Evolutionary conservation across 2,888 invertebrate species (phyloP).

Genomic region (Poecilobothrus nobilitatus): DNA sequence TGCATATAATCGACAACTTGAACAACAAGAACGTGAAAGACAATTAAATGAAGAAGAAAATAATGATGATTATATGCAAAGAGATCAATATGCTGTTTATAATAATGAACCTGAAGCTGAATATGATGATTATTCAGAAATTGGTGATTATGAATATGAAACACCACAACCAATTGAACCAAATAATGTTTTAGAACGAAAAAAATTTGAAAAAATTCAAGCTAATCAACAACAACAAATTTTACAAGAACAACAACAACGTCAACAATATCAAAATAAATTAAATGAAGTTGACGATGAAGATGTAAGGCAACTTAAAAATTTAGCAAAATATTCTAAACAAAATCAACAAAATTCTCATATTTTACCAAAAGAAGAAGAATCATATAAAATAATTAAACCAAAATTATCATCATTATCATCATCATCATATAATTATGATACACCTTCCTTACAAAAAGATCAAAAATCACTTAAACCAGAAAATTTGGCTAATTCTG

Average conservation of each 20-base stretch:
- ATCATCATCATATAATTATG: neutral
- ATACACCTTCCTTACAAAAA: neutral
- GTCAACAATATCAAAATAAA: constrained; percentile 14
- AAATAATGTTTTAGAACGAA: constrained; percentile 19
- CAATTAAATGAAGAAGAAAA: constrained; percentile 30
- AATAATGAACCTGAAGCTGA: constrained; percentile 39
- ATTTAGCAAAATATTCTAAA: constrained; percentile 49
- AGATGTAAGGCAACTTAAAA: constrained; percentile 57
- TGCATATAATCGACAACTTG: constrained; percentile 46
- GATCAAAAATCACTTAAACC: neutral
- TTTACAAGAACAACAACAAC: constrained; percentile 16
- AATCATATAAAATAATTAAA: neutral
- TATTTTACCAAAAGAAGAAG: neutral
- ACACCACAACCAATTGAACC: constrained; percentile 21
- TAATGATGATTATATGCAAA: constrained; percentile 45
- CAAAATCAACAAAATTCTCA: constrained; percentile 40
- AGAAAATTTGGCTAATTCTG: neutral
- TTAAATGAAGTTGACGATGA: constrained; percentile 50
- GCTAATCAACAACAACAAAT: constrained; percentile 21
- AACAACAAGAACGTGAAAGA: constrained; percentile 49
- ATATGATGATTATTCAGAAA: constrained; percentile 47
- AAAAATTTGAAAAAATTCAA: constrained; percentile 22
- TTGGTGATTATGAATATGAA: constrained; percentile 25
- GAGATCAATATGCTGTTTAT: constrained; percentile 28
- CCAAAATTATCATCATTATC: neutral